Base-by-base conservation (phyloP, 2,797 vertebrate species). In the Jordanella pulchra region DNA sequence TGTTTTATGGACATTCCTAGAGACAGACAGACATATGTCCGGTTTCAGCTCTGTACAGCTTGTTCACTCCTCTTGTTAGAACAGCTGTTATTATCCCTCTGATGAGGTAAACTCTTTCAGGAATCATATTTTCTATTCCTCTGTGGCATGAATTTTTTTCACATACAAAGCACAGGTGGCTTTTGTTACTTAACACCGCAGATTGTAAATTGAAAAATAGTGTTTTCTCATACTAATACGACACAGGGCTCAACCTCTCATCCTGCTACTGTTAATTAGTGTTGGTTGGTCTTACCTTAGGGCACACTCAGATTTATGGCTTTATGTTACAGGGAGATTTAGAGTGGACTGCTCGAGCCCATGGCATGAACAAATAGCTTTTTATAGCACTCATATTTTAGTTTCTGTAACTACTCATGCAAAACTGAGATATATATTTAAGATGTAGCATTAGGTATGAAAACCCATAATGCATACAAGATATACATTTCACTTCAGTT, bases 201-300 rank as follows among this genome's bases (percentile, higher is more conserved):
- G 69, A 69, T 66, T 69, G 66, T 87, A 89, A 86, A 89, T 93
- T 93, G 91, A 93, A 92, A 91, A 92, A 93, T 91, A 64, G 89
- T 90, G 88, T 93, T 94, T 94, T 93, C 92, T 92, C 91, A 92
- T 79, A 81, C 86, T 94, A 91, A 94, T 93, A 89, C 89, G 90
- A 92, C 90, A 83, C 75, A 78, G 87, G 92, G 91, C 86, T 84
- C 92, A 93, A 95, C 93, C 94, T 89, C 87, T 91, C 83, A 90
- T 93, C 91, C 78, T 32, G 73, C 88, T 91, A 77, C 89, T 87
- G 92, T 92, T 94, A 94, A 94, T 95, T 95, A 94, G 90, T 84
- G 89, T 81, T 89, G 88, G 80, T 89, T 85, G 79, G 82, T 92
- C 84, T 78, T 91, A 92, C 89, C 94, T 92, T 89, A 87, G 92